Evolutionary conservation across 2,113 vertebrate genomes (phyloP).

Genomic region (Calonectris borealis): DNA sequence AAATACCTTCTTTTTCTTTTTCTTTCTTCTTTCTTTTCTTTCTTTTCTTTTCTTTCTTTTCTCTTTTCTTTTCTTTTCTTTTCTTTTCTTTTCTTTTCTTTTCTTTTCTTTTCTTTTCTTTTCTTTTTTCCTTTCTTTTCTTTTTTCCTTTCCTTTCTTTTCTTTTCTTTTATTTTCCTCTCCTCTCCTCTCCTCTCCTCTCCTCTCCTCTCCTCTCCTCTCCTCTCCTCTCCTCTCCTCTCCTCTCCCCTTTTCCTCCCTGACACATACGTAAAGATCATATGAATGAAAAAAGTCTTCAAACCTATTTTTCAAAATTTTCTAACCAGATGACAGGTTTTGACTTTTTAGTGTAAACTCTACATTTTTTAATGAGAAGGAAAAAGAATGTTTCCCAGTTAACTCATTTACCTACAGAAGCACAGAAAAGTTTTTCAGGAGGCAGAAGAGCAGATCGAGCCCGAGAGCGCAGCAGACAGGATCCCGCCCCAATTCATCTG

Average conservation of each 20-base stretch:
- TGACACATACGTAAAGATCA: not conserved
- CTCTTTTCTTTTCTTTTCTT: rapidly evolving
- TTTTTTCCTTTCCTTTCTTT: no score
- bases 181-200: not conserved
- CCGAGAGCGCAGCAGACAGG: rapidly evolving
- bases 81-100: no score
- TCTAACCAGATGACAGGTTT: not conserved
- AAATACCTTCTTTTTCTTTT: not conserved
- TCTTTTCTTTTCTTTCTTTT: rapidly evolving
- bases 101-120: no score
- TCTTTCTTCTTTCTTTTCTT: rapidly evolving
- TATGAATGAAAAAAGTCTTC: not conserved
- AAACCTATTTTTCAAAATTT: not conserved
- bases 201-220: not conserved
- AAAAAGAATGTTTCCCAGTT: not conserved
- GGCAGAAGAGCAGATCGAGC: not conserved
- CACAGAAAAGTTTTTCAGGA: not conserved
- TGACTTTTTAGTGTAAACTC: not conserved
- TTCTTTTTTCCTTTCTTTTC: no score
- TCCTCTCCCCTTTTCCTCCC: not conserved
- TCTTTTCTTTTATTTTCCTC: not conserved
- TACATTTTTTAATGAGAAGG: not conserved
- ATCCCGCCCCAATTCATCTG: not conserved
- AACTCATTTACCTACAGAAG: not conserved
- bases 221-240: not conserved